These are phyloP conservation scores for Melanotaenia pygmaea DNA, from an alignment of 2,797 vertebrate genomes.

Conservation along the genomic window DNA sequence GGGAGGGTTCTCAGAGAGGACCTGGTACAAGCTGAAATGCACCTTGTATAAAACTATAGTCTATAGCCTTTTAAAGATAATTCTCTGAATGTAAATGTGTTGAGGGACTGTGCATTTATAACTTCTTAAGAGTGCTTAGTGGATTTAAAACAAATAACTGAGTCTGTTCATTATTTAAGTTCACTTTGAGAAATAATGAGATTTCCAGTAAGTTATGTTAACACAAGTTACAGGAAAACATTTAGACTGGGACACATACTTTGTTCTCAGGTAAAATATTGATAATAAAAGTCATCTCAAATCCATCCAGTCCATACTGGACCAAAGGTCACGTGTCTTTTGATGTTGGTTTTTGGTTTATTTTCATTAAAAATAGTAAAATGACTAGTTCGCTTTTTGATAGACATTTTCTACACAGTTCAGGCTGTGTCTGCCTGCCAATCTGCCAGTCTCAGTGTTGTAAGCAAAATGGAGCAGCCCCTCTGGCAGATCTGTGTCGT, in stretches of 20 bases:
- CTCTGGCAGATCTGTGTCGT: conserved; percentile 67
- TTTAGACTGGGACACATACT: conserved; percentile 85
- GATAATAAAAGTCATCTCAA: conserved; percentile 46
- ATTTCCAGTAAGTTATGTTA: conserved; percentile 32
- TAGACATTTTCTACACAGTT: conserved; percentile 12
- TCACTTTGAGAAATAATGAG: background rate
- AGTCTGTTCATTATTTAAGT: background rate
- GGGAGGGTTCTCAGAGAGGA: conserved; percentile 47
- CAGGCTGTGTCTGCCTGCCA: conserved; percentile 19
- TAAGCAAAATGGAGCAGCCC: conserved; percentile 34
- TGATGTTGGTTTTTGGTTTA: conserved; percentile 15
- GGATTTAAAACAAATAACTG: background rate
- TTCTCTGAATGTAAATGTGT: background rate
- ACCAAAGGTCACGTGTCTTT: conserved; percentile 33
- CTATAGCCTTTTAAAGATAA: background rate
- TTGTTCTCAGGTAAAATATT: conserved; percentile 73
- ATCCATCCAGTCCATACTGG: conserved; percentile 31
- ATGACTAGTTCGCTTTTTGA: background rate
- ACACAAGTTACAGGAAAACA: conserved; percentile 72
- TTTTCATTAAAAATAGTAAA: conserved; percentile 26
- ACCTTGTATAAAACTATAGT: conserved; percentile 10
- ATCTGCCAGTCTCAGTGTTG: conserved; percentile 15
- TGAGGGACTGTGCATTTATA: background rate
- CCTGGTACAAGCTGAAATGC: conserved; percentile 31
- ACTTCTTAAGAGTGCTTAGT: background rate